A percentile compares a stretch with the other conserved stretches of the same genome.
Conservation (phyloP, 2,888 invertebrate species). For the Ischnus inquisitorius region DNA sequence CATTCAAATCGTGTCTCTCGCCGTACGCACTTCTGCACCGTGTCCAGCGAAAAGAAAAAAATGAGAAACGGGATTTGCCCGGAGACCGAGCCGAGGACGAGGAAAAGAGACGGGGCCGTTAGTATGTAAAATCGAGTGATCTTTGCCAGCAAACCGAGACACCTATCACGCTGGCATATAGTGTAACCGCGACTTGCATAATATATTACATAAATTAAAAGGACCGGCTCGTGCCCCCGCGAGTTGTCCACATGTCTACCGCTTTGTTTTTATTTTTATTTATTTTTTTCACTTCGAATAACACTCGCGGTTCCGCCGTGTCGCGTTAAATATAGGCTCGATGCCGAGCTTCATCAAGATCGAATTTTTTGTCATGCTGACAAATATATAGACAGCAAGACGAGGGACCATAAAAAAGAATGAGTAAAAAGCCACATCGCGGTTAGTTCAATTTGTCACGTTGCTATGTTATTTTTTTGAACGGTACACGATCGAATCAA, state of each 20-base stretch:
- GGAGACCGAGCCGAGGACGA: conserved; percentile 48
- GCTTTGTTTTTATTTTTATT: conserved; percentile 38
- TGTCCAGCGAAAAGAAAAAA: neutral
- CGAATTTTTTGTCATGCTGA: neutral
- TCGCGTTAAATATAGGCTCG: neutral
- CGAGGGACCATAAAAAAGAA: neutral
- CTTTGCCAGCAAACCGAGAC: conserved; percentile 48
- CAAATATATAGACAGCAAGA: neutral
- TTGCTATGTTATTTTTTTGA: neutral
- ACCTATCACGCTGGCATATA: conserved; percentile 58
- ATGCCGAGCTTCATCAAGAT: neutral
- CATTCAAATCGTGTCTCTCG: conserved; percentile 1
- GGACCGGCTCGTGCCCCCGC: conserved; percentile 70
- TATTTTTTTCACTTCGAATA: conserved; percentile 27
- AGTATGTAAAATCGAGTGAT: conserved; percentile 47
- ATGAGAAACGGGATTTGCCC: conserved; percentile 8
- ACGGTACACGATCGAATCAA: neutral
- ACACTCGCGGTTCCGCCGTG: conserved; percentile 18
- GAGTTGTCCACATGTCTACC: conserved; percentile 55
- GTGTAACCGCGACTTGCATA: conserved; percentile 68
- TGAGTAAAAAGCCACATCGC: no score
- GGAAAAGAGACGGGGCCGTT: conserved; percentile 56
- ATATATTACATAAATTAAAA: conserved; percentile 72
- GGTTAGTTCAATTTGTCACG: neutral
- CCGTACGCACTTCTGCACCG: no score